A percentile compares a stretch with the other conserved stretches of the same genome.
Conservation (phyloP, 2,888 invertebrate genomes). For the Melieria picta region DNA sequence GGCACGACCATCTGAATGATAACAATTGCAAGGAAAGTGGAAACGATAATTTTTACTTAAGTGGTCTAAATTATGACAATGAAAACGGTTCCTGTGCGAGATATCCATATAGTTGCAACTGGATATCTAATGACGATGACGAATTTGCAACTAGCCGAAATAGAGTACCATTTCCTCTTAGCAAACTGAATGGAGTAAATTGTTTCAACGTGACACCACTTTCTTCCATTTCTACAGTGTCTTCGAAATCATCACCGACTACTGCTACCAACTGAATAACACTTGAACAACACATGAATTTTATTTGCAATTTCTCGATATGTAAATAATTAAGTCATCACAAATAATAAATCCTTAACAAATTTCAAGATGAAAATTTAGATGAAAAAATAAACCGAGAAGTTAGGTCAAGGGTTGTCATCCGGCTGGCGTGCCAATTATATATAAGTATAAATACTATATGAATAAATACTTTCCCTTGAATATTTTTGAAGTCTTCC, state of each 20-base stretch:
- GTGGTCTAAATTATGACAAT: constrained; percentile 26
- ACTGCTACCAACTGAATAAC: constrained; percentile 23
- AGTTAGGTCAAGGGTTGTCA: too few relatives aligned
- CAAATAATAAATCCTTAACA: neutral
- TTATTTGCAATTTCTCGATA: neutral
- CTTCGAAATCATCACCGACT: constrained; percentile 35
- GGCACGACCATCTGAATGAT: constrained; percentile 24
- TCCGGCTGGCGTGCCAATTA: too few relatives aligned
- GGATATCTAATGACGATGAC: constrained; percentile 42
- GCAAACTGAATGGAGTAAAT: neutral
- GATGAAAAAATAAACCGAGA: too few relatives aligned
- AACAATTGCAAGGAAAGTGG: constrained; percentile 11
- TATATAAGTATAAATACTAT: too few relatives aligned
- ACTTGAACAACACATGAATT: neutral
- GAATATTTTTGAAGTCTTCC: too few relatives aligned
- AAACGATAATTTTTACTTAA: constrained; percentile 27
- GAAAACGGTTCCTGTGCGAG: constrained; percentile 29
- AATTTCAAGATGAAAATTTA: too few relatives aligned
- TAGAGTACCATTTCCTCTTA: constrained; percentile 15
- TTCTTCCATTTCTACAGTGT: constrained; percentile 34
- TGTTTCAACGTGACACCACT: constrained; percentile 28
- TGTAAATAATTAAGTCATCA: neutral
- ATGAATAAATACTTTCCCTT: too few relatives aligned
- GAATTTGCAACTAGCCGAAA: constrained; percentile 50
- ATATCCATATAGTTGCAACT: constrained; percentile 23